phyloP scores from a whole-genome alignment of 1,140 invertebrate species.

The Rhyzopertha dominica region DNA sequence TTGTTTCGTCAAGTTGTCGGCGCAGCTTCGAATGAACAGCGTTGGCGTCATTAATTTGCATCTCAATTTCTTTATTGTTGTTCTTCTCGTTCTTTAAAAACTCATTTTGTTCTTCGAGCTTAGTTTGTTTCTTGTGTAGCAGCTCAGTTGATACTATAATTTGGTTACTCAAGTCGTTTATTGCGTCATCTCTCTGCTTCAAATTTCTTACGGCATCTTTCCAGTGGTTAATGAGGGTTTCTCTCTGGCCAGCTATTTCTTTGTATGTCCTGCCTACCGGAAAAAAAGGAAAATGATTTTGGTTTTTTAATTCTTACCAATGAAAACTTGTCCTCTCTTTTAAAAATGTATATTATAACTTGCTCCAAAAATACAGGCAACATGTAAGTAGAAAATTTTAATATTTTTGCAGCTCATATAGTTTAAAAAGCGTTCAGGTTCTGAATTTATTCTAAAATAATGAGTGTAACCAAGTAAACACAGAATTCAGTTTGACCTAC shows the following conservation, averaged over 20 bases:
- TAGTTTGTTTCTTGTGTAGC: conserved; percentile 29
- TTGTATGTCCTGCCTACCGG: conserved; percentile 39
- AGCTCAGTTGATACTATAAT: conserved; percentile 23
- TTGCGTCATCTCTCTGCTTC: conserved; percentile 51
- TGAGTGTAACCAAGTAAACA: no score
- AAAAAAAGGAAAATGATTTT: no score
- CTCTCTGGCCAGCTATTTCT: conserved; percentile 36
- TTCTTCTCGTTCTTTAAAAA: conserved; percentile 37
- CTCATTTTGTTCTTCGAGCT: conserved; percentile 35
- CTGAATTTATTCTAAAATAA: no score
- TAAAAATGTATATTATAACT: no score
- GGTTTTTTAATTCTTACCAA: no score
- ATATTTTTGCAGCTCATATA: no score
- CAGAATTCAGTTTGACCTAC: no score
- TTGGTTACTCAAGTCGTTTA: conserved; percentile 45
- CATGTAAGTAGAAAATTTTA: no score
- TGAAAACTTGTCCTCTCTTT: no score
- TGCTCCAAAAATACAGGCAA: no score
- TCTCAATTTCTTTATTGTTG: conserved; percentile 35
- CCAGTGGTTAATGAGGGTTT: conserved; percentile 44
- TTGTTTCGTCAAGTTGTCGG: conserved; percentile 25
- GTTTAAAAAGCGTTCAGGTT: no score
- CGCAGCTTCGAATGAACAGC: conserved; percentile 25
- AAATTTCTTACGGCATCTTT: conserved; percentile 51
- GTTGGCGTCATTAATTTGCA: conserved; percentile 30